These are phyloP conservation scores for Sialis fuliginosa DNA, from an alignment of 2,888 invertebrate genomes.

Conservation along the genomic window DNA sequence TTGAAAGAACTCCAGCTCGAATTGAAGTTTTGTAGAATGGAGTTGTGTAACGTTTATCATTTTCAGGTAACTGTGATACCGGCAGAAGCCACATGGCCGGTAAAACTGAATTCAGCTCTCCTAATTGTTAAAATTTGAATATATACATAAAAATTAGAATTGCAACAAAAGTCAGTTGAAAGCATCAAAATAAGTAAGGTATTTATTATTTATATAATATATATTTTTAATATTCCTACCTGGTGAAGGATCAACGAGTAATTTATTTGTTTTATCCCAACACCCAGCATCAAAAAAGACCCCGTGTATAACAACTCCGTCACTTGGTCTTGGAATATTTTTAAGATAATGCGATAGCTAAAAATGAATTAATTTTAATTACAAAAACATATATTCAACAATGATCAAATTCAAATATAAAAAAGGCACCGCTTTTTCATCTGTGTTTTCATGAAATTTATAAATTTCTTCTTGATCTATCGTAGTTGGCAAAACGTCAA, in stretches of 20 bases:
- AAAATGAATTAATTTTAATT: conserved; percentile 5
- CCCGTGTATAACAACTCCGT: conserved; percentile 61
- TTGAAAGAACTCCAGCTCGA: conserved; percentile 71
- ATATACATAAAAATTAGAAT: not conserved
- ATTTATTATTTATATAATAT: not conserved
- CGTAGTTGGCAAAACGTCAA: conserved; percentile 35
- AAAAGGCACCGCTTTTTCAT: conserved; percentile 9
- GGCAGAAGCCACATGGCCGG: conserved; percentile 53
- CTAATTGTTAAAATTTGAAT: conserved; percentile 20
- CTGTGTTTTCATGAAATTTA: conserved; percentile 21
- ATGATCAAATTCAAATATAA: conserved; percentile 8
- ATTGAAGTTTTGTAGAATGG: conserved; percentile 82
- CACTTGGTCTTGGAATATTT: conserved; percentile 33
- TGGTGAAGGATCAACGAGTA: conserved; percentile 61
- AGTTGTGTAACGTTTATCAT: conserved; percentile 47
- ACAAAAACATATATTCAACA: conserved; percentile 14
- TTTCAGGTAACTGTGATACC: conserved; percentile 36
- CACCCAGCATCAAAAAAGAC: conserved; percentile 77
- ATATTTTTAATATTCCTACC: conserved; percentile 25
- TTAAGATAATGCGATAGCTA: conserved; percentile 32
- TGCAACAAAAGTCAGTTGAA: not conserved
- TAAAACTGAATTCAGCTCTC: conserved; percentile 57
- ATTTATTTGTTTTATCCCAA: conserved; percentile 50
- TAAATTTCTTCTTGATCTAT: conserved; percentile 53
- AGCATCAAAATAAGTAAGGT: not conserved